Evolutionary conservation across 2,888 invertebrate genomes (phyloP), one percentile per base, ranked within the genome.

Genomic region (Caenorhabditis sulstoni): DNA sequence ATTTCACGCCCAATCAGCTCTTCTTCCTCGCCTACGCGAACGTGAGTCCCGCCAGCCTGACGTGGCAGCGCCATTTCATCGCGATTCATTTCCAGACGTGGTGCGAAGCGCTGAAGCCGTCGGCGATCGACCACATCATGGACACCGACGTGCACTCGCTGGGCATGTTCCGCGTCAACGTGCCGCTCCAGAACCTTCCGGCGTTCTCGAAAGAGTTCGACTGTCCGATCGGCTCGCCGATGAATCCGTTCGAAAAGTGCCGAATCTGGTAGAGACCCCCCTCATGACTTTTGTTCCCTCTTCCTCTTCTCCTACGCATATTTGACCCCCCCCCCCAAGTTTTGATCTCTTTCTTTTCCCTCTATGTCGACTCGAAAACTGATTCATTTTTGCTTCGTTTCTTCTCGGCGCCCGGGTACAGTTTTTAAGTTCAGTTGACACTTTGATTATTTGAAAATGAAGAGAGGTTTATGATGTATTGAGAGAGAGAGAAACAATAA

Each of bases 21-120:
- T 92, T 92, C 86, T 92, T 92, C 84, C 83, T 92, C 9, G 89
- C 91, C 0, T 92, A 91, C 87, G 91, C 91, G 8, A 89, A 87
- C 80, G 86, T 86, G 44, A 75, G 79, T 47, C 23, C 29, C 7
- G 4, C 29, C 29, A 5, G 4, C 7, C 7, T 29, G 29, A 29
- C 29, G 29, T 29, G 4, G n/a, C n/a, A n/a, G n/a, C n/a, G n/a
- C n/a, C n/a, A n/a, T n/a, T n/a, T n/a, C n/a, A n/a, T n/a, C n/a
- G n/a, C n/a, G n/a, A n/a, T n/a, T 5, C 12, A n/a, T 44, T 82
- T 86, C 16, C 64, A 87, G 87, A 87, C 86, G 2, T 87, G 85
- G 81, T 87, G 87, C 58, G 87, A 87, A 78, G 79, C 84, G 3
- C 75, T 87, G 22, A 86, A 86, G 61, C 80, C 86, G 11, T 78